Base-by-base conservation (phyloP, 1,140 invertebrate genomes). In the Zophobas morio region DNA sequence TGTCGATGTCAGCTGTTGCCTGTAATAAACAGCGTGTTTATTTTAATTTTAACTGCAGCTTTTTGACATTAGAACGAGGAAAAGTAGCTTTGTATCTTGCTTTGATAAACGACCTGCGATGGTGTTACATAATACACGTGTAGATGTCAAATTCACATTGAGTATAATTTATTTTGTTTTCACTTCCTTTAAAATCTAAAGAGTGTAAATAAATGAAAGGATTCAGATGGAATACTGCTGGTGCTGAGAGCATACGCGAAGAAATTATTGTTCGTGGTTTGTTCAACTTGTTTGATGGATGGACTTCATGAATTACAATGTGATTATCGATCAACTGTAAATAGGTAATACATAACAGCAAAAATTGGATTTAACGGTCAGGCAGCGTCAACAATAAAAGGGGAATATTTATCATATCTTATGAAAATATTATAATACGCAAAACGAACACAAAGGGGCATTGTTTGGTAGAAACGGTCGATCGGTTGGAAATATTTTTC, bases 161-260 rank as follows among this genome's bases (percentile, higher is more conserved):
- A 42, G 20, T 6, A 42, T 66, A 66, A 66, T 66, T 66, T 66
- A 66, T 66, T 66, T 66, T 20, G 60, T 66, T 66, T 42, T 66
- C 60, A 66, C 60, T 66, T 66, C 39, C 60, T 66, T 42, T 36
- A 36, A 42, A 42, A 42, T 66, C 35, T 2, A 6, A 51, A 51
- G 49, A 51, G 20, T 2, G n/a, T 51, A 51, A 2, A 20, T 51
- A 20, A 51, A 51, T 2, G 20, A 20, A 51, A 20, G 49, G 39
- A 4, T n/a, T 40, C 42, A 42, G 39, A 66, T 66, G 39, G 60
- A 66, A 42, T 42, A 40, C 33, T 63, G 40, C 20, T 20, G 20
- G 3, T 20, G 20, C 6, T 5, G 20, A 6, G 5, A n/a, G 20
- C n/a, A n/a, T 66, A 66, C 39, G 60, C 42, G 60, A 3, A 66